Percentiles rank a stretch among this genome's conserved stretches.
Conservation (phyloP, 2,797 vertebrate genomes). For the Mus caroli region DNA sequence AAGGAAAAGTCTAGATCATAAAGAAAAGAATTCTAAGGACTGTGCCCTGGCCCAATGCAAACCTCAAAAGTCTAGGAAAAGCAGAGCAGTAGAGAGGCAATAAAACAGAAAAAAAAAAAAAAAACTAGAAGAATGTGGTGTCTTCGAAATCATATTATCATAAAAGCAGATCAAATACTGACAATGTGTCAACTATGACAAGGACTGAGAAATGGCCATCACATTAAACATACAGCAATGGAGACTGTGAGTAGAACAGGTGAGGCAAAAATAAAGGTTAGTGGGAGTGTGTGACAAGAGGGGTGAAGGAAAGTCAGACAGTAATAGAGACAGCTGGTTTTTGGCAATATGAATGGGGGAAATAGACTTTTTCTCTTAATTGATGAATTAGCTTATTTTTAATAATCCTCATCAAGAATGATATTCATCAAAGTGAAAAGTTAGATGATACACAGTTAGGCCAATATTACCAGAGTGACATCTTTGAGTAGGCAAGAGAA, state of each 20-base stretch:
- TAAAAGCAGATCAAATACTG: not conserved
- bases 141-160: not conserved
- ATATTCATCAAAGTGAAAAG: not conserved
- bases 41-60: not conserved
- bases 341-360: not conserved
- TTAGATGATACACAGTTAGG: not conserved
- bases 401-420: not conserved
- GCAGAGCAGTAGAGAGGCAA: not conserved
- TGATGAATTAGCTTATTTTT: slow-evolving; percentile 37
- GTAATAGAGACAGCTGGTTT: not conserved
- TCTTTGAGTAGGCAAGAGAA: not conserved
- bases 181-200: not conserved
- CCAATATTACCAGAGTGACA: not conserved
- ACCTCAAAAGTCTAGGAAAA: not conserved
- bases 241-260: not conserved
- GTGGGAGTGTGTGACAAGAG: not conserved
- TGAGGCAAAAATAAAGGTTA: not conserved
- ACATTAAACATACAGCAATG: not conserved
- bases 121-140: not conserved
- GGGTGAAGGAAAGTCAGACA: not conserved
- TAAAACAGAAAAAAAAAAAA: not conserved
- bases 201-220: not conserved
- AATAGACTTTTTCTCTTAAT: not conserved
- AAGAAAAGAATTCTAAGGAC: slow-evolving; percentile 6
- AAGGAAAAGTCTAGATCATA: not conserved